A percentile compares a stretch with the other conserved stretches of the same genome.
Evolutionary conservation across 2,888 invertebrate genomes (phyloP).

Genomic region (Pollenia angustigena): DNA sequence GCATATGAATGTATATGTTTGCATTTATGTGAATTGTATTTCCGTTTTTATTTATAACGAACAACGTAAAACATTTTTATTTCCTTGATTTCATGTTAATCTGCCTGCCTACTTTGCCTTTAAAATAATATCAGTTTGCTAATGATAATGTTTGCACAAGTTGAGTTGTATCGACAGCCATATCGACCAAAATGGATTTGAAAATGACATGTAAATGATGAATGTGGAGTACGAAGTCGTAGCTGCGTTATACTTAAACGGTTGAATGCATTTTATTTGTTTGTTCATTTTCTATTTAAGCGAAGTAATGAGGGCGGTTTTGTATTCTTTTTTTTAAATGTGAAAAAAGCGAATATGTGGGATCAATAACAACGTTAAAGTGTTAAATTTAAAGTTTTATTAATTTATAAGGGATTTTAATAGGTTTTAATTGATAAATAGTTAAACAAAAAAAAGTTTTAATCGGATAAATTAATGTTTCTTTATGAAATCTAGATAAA

Average conservation of each 20-base stretch:
- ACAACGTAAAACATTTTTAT: slow-evolving; percentile 5
- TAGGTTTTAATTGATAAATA: not conserved
- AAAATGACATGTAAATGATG: slow-evolving; percentile 70
- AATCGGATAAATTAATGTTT: too few species aligned
- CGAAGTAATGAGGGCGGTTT: slow-evolving; percentile 34
- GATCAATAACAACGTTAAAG: not conserved
- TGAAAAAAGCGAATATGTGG: not conserved
- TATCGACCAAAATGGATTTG: slow-evolving; percentile 59
- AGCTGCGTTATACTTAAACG: slow-evolving; percentile 1
- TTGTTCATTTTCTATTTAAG: slow-evolving; percentile 35
- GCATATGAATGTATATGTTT: slow-evolving; percentile 5
- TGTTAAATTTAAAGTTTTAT: not conserved
- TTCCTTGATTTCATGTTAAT: not conserved
- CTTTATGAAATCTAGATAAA: too few species aligned
- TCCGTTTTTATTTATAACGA: slow-evolving; percentile 44
- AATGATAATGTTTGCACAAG: slow-evolving; percentile 59
- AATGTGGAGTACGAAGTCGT: slow-evolving; percentile 12
- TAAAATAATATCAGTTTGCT: slow-evolving; percentile 35
- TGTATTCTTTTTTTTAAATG: not conserved
- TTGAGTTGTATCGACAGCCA: slow-evolving; percentile 44
- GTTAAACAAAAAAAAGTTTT: not conserved
- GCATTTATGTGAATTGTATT: slow-evolving; percentile 47
- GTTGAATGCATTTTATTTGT: slow-evolving; percentile 16
- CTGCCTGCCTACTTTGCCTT: not conserved
- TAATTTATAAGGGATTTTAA: not conserved